Conservation (phyloP, 2,888 invertebrate genomes). For the Masnerella sp. region DNA sequence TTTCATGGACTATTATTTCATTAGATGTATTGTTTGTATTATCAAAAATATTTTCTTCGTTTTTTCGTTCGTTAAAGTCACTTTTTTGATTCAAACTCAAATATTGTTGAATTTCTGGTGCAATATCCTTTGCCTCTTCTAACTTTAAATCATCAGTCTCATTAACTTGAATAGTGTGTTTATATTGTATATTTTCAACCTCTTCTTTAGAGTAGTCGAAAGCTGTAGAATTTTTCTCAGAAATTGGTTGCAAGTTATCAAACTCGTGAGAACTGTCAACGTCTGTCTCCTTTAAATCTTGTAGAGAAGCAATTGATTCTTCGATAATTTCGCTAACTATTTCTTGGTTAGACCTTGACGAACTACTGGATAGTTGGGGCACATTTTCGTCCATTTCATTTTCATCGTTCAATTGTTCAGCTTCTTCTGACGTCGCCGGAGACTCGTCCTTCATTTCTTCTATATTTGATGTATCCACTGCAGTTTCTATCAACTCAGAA, state of each 20-base stretch:
- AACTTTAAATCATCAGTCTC: too few species aligned
- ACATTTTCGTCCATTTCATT: neutral
- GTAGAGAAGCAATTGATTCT: slow-evolving; percentile 31
- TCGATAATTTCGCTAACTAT: slow-evolving; percentile 30
- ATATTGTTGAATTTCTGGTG: too few species aligned
- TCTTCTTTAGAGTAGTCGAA: too few species aligned
- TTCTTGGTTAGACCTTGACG: neutral
- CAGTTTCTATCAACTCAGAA: slow-evolving; percentile 52
- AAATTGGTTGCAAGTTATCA: slow-evolving; percentile 24
- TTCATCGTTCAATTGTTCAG: neutral
- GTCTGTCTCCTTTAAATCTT: slow-evolving; percentile 53
- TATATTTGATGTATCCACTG: slow-evolving; percentile 40
- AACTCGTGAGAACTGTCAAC: slow-evolving; percentile 44
- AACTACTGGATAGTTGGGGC: neutral
- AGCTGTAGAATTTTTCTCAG: slow-evolving; percentile 64
- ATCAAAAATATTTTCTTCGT: too few species aligned
- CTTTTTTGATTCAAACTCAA: too few species aligned
- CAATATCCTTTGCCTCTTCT: too few species aligned
- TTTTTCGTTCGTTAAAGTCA: too few species aligned
- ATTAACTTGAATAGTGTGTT: too few species aligned
- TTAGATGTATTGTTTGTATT: too few species aligned
- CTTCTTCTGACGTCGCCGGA: slow-evolving; percentile 10
- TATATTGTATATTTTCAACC: too few species aligned
- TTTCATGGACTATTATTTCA: too few species aligned
- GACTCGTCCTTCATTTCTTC: slow-evolving; percentile 22